Evolutionary conservation across 2,888 invertebrate genomes (phyloP).

Genomic region (Blastobasis adustella): DNA sequence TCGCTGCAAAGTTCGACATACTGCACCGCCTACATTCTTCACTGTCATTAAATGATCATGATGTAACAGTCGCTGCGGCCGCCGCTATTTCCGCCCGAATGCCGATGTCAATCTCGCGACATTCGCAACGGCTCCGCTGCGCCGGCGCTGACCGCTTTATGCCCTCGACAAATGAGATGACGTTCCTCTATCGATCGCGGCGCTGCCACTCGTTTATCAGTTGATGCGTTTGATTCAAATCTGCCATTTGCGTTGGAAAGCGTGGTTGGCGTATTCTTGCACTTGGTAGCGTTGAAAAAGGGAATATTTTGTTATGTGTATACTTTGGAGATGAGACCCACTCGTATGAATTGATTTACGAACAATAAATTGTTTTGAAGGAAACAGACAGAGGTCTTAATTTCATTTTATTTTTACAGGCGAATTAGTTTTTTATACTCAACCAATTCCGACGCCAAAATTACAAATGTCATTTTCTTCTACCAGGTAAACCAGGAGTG

Average conservation of each 20-base stretch:
- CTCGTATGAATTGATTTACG: too few relatives aligned
- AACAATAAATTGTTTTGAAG: too few relatives aligned
- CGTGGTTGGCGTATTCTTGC: too few relatives aligned
- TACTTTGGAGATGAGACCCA: too few relatives aligned
- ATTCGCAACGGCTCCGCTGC: slow-evolving; percentile 7
- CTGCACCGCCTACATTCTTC: too few relatives aligned
- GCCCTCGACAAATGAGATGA: slow-evolving; percentile 30
- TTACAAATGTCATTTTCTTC: not conserved
- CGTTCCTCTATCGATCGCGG: slow-evolving; percentile 22
- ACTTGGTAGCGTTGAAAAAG: too few relatives aligned
- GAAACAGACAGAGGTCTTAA: too few relatives aligned
- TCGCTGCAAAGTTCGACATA: too few relatives aligned
- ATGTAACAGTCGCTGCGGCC: slow-evolving; percentile 15
- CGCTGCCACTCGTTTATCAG: slow-evolving; percentile 26
- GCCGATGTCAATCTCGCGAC: slow-evolving; percentile 22
- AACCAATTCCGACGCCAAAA: not conserved
- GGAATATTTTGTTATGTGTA: too few relatives aligned
- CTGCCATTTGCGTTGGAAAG: slow-evolving; percentile 18
- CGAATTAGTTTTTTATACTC: too few relatives aligned
- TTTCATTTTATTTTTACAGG: too few relatives aligned
- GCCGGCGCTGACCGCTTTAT: slow-evolving; percentile 1
- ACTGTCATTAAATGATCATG: too few relatives aligned
- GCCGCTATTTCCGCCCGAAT: slow-evolving; percentile 31
- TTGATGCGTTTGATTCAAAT: slow-evolving; percentile 25
- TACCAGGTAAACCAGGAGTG: slow-evolving; percentile 59